Conservation (phyloP, 2,888 invertebrate genomes). For the Chymomyza caudatula region DNA sequence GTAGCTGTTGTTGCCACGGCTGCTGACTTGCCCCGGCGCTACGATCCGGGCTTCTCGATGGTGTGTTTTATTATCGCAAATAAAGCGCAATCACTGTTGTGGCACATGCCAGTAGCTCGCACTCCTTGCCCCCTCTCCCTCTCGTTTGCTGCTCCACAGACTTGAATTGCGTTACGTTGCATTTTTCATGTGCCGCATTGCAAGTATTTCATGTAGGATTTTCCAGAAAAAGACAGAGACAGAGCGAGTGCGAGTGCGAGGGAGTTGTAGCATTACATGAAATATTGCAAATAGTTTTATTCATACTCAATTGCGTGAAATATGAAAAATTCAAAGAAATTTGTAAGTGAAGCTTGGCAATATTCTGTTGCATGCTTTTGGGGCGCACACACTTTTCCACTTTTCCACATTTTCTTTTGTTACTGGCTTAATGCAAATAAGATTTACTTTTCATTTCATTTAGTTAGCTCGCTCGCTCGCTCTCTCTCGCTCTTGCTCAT, state of each 20-base stretch:
- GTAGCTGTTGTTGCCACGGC: background rate
- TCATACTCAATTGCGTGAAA: conserved; percentile 62
- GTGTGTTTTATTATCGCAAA: conserved; percentile 74
- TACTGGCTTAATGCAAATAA: conserved; percentile 10
- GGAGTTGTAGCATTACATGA: conserved; percentile 48
- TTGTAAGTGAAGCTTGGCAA: background rate
- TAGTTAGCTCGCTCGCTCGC: background rate
- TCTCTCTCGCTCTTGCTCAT: background rate
- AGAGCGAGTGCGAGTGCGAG: conserved; percentile 38
- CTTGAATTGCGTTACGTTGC: conserved; percentile 31
- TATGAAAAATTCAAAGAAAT: conserved; percentile 39
- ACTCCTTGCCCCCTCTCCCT: background rate
- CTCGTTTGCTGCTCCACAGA: conserved; percentile 3
- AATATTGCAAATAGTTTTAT: conserved; percentile 71
- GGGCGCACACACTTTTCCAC: background rate
- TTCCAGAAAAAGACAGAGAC: conserved; percentile 15
- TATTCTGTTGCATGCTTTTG: conserved; percentile 18
- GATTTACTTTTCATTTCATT: conserved; percentile 38
- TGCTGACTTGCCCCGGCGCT: conserved; percentile 11
- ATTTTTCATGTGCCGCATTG: conserved; percentile 15
- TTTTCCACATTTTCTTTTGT: background rate
- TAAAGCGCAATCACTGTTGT: conserved; percentile 74
- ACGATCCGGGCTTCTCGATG: conserved; percentile 43
- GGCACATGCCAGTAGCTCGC: conserved; percentile 42
- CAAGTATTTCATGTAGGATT: conserved; percentile 39